phyloP scores from a whole-genome alignment of 2,888 invertebrate species.

The Pterobdella sp. region DNA sequence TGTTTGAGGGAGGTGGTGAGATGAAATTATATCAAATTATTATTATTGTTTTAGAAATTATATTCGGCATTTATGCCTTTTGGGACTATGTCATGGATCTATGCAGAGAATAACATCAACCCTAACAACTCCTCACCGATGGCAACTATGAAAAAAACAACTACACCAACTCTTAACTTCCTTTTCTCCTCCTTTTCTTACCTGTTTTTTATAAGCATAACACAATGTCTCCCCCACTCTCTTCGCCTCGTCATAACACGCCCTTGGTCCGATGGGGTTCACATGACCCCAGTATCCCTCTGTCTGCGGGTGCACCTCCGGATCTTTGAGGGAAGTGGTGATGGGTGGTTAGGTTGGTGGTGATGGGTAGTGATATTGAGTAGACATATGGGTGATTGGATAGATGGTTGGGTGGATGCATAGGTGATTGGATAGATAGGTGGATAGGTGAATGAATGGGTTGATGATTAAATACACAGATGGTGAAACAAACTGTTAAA shows the following conservation, averaged over 20 bases:
- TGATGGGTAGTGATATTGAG: neutral
- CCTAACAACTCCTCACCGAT: neutral
- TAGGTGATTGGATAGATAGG: neutral
- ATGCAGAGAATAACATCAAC: too few species aligned
- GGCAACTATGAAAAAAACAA: neutral
- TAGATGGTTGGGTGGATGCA: neutral
- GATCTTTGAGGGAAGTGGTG: conserved; percentile 62
- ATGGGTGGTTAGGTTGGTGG: neutral
- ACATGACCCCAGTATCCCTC: conserved; percentile 99
- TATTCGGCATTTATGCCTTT: too few species aligned
- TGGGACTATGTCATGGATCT: too few species aligned
- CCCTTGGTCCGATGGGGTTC: conserved; percentile 79
- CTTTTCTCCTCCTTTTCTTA: conserved; percentile 34
- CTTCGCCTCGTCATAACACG: conserved; percentile 99
- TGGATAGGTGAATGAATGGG: neutral
- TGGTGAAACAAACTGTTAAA: neutral
- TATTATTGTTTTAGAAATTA: too few species aligned
- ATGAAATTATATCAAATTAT: too few species aligned
- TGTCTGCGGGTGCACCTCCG: conserved; percentile 91
- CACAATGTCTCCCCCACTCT: conserved; percentile 89
- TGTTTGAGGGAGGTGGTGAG: conserved; percentile 47
- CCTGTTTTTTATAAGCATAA: conserved; percentile 87
- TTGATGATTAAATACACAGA: neutral
- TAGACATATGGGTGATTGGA: neutral
- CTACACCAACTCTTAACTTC: neutral